These are phyloP conservation scores for Orthosia cruda DNA, from an alignment of 2,888 invertebrate genomes.

Conservation along the genomic window DNA sequence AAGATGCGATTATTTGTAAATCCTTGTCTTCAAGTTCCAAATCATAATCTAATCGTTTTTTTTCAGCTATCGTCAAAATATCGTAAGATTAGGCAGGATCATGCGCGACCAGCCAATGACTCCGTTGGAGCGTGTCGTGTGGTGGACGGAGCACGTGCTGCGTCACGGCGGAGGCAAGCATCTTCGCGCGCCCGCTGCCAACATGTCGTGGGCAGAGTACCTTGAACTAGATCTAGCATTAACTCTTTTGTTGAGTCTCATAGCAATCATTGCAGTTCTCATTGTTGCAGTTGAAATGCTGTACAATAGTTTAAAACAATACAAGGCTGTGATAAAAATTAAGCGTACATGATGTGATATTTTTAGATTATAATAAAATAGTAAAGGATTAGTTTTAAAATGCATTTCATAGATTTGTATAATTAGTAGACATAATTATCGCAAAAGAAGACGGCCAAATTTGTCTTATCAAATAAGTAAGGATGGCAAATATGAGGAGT, in stretches of 20 bases:
- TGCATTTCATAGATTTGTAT: neutral
- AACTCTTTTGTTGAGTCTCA: constrained; percentile 1
- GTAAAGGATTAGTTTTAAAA: neutral
- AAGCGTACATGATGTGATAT: constrained; percentile 7
- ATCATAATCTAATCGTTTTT: neutral
- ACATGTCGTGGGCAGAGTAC: constrained; percentile 45
- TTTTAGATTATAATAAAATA: neutral
- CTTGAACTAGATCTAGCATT: constrained; percentile 30
- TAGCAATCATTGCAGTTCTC: neutral
- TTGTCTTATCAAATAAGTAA: neutral
- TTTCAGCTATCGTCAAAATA: constrained; percentile 31
- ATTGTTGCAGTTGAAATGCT: constrained; percentile 1
- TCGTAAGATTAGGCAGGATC: constrained; percentile 17
- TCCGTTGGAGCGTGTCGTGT: constrained; percentile 78
- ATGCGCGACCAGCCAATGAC: constrained; percentile 39
- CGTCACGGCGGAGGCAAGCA: constrained; percentile 59
- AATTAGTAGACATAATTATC: neutral
- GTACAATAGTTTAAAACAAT: neutral
- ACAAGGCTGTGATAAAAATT: constrained; percentile 11
- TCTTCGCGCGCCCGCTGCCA: constrained; percentile 43
- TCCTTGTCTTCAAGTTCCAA: neutral
- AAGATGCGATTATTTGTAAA: too few relatives aligned
- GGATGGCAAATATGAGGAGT: too few relatives aligned
- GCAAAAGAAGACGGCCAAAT: neutral
- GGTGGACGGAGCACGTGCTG: constrained; percentile 85